Base-by-base conservation (phyloP, 2,113 vertebrate species). In the Sphaerodactylus townsendi region DNA sequence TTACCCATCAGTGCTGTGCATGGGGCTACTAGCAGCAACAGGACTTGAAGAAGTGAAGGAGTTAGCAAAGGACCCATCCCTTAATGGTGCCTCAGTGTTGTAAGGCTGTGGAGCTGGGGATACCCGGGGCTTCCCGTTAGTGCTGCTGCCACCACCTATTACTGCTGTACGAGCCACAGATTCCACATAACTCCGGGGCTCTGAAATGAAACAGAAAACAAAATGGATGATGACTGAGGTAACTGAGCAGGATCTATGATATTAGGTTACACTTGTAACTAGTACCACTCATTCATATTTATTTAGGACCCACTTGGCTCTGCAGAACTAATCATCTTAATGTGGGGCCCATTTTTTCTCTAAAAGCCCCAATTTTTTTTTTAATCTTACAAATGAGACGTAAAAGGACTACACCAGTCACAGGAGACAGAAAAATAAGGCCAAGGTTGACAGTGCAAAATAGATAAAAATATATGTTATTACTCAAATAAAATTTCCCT, bases 171-270 rank as follows among this genome's bases (percentile, higher is more conserved):
- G 97, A 0, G 97, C 99, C 88, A 99, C 98, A 0, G 98, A 99
- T 88, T 99, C 98, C 0, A 99, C 99, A 0, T 99, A 99, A 94
- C 97, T 99, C 87, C 98, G 96, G 33, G 99, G 97, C 66, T 98
- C 99, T 99, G 95, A 0, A 91, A 82, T 0, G 59, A 23, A 37
- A 56, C 2, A 72, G 78, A 85, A 85, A 37, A 48, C 86, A 85
- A 19, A 2, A 37, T 13, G 48, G 77, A 3, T 3, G 39, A 88
- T 74, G 53, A 23, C 19, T 21, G 17, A 39, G 10, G n/a, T 62
- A 7, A 19, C 48, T 53, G 65, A 10, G 25, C 3, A 53, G n/a
- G 5, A 75, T 39, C 19, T 21, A 17, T 14, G 53, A 23, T 37
- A 17, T 48, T 53, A 2, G 10, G 37, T 9, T 62, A 41, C 4